These are phyloP conservation scores for Drosophila mercatorum DNA, from an alignment of 2,888 invertebrate species.

Conservation along the genomic window DNA sequence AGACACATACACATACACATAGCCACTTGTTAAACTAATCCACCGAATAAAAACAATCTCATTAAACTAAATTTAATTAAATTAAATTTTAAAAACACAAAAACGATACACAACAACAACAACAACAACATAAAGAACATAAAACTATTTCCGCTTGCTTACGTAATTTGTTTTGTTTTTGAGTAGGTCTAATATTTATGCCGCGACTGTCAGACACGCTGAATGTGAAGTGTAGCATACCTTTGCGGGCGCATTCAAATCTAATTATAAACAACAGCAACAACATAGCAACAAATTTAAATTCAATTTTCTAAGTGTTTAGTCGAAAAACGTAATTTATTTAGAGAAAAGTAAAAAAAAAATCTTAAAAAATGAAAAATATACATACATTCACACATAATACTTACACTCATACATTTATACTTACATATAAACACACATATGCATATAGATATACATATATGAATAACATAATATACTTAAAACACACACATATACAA, in stretches of 20 bases:
- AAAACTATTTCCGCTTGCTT: constrained; percentile 65
- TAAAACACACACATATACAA: constrained; percentile 37
- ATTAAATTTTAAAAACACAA: constrained; percentile 42
- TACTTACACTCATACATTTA: constrained; percentile 47
- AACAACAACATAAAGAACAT: constrained; percentile 20
- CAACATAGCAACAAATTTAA: constrained; percentile 69
- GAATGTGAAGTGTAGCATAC: constrained; percentile 49
- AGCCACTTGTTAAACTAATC: constrained; percentile 80
- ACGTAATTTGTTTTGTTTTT: constrained; percentile 40
- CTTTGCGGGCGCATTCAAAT: constrained; percentile 42
- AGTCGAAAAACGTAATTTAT: constrained; percentile 62
- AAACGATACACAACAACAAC: constrained; percentile 28
- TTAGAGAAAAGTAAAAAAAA: constrained; percentile 44
- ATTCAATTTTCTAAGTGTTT: constrained; percentile 75
- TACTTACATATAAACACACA: constrained; percentile 23
- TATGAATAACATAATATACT: constrained; percentile 39
- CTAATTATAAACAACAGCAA: constrained; percentile 21
- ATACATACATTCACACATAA: constrained; percentile 51
- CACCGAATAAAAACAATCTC: constrained; percentile 79
- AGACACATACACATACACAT: constrained; percentile 33
- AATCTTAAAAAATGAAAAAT: constrained; percentile 29
- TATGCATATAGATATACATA: constrained; percentile 6
- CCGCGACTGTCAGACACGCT: constrained; percentile 65
- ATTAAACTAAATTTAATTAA: constrained; percentile 72
- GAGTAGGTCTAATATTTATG: constrained; percentile 57